Base-by-base conservation (phyloP, 2,888 invertebrate genomes). In the Ophioninae sp. region DNA sequence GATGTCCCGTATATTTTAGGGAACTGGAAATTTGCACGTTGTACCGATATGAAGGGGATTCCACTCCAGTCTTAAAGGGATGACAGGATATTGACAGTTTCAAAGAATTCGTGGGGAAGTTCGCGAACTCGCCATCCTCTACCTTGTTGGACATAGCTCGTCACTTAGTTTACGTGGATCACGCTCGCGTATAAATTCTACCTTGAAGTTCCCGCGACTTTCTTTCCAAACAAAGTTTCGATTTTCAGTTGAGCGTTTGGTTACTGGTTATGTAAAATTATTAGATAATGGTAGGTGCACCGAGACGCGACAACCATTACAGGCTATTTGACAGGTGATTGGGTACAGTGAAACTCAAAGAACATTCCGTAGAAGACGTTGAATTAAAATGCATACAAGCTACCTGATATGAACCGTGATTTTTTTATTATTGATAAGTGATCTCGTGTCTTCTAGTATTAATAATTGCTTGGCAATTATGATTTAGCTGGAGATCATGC, bases 1-100 rank as follows among this genome's bases (percentile, higher is more conserved):
- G n/a, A 68, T 61, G 65, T 56, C 23, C 23, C 56, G 17, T n/a
- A 23, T 59, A 59, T 21, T 68, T 68, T 65, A 39, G 20, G 7
- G 8, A 10, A 17, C 23, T 37, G 56, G 30, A 39, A 72, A 21
- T 61, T 61, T 61, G 20, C 13, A n/a, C 44, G 37, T 23, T 69
- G n/a, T 69, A 21, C 20, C 57, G 50, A 50, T 50, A 50, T 50
- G 50, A 50, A 50, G 50, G 50, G 17, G 50, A 50, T 50, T 50
- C 50, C 50, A 17, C 17, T 50, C 50, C 50, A 50, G 50, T 17
- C 50, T 50, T 50, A 50, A 50, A 50, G 50, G 50, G 50, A 50
- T 50, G 50, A 50, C 50, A 50, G 50, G 17, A 17, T 17, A 17
- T 50, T 50, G 50, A 50, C 50, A 50, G 50, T 50, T 50, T 50